Conservation (phyloP, 2,888 invertebrate species). For the Epistrophella euchroma region DNA sequence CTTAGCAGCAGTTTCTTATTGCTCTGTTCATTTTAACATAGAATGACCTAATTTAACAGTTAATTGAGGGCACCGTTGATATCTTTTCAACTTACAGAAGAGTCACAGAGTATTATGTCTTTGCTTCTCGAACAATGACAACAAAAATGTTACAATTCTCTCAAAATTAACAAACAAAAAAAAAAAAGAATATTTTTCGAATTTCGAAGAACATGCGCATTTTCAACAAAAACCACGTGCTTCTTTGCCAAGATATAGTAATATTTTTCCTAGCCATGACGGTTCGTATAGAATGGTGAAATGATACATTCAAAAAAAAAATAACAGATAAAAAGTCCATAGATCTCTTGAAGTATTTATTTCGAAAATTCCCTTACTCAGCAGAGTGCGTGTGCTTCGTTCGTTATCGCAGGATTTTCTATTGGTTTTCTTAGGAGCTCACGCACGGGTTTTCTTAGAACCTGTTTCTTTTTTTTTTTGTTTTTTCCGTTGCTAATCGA, state of each 20-base stretch:
- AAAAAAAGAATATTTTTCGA: constrained; percentile 9
- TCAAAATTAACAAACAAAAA: constrained; percentile 1
- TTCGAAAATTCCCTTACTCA: constrained; percentile 52
- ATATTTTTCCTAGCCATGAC: not conserved
- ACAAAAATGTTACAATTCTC: constrained; percentile 39
- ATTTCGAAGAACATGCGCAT: constrained; percentile 70
- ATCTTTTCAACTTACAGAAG: not conserved
- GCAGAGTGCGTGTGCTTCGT: constrained; percentile 57
- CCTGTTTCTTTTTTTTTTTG: constrained; percentile 31
- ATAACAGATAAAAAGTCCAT: constrained; percentile 25
- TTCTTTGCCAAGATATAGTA: constrained; percentile 21
- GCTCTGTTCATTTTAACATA: constrained; percentile 4
- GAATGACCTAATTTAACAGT: constrained; percentile 12
- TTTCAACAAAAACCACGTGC: constrained; percentile 57
- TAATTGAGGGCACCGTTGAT: not conserved
- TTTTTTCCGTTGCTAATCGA: constrained; percentile 59
- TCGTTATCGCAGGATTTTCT: constrained; percentile 58
- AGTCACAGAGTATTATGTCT: not conserved
- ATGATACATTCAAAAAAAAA: constrained; percentile 38
- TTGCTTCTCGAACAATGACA: constrained; percentile 7
- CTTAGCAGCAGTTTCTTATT: not conserved
- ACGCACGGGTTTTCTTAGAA: constrained; percentile 64
- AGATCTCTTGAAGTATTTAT: constrained; percentile 40
- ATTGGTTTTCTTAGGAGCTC: constrained; percentile 70
- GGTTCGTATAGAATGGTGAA: not conserved